A percentile compares a stretch with the other conserved stretches of the same genome.
These are phyloP conservation scores for Pseudochirops corinnae DNA, from an alignment of 2,797 vertebrate genomes.

Conservation along the genomic window DNA sequence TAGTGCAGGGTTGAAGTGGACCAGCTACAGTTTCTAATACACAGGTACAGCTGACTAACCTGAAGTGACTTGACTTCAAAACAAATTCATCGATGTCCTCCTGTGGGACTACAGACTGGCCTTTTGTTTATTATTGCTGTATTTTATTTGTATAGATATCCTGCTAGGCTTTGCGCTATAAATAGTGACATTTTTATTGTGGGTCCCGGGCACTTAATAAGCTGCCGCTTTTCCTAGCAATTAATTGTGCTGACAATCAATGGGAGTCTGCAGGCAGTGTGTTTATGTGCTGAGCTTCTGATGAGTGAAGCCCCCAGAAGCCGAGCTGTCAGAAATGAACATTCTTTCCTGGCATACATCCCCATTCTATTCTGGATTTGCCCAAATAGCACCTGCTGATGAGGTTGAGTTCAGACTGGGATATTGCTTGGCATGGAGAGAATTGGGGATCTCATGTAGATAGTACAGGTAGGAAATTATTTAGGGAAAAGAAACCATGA, in stretches of 20 bases:
- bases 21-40: conserved; percentile 39
- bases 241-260: conserved; percentile 79
- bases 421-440: conserved; percentile 61
- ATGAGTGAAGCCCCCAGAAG: conserved; percentile 69
- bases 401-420: conserved; percentile 11
- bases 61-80: conserved; percentile 70
- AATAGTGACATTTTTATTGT: conserved; percentile 77
- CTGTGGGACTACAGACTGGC: conserved; percentile 29
- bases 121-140: conserved; percentile 72
- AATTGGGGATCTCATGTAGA: conserved; percentile 61
- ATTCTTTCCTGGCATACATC: conserved; percentile 60
- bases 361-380: conserved; percentile 58
- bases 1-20: conserved; percentile 8
- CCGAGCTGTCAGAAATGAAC: conserved; percentile 69
- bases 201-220: conserved; percentile 76
- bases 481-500: conserved; percentile 56
- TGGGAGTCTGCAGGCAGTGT: conserved; percentile 53
- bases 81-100: conserved; percentile 58
- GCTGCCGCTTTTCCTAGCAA: conserved; percentile 73
- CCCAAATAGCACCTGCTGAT: conserved; percentile 66
- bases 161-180: conserved; percentile 59
- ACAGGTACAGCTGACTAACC: conserved; percentile 33
- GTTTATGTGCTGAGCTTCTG: conserved; percentile 77
- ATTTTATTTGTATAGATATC: conserved; percentile 75
- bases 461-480: conserved; percentile 52